phyloP scores from a whole-genome alignment of 2,888 invertebrate species.

The Phalangium opilio region DNA sequence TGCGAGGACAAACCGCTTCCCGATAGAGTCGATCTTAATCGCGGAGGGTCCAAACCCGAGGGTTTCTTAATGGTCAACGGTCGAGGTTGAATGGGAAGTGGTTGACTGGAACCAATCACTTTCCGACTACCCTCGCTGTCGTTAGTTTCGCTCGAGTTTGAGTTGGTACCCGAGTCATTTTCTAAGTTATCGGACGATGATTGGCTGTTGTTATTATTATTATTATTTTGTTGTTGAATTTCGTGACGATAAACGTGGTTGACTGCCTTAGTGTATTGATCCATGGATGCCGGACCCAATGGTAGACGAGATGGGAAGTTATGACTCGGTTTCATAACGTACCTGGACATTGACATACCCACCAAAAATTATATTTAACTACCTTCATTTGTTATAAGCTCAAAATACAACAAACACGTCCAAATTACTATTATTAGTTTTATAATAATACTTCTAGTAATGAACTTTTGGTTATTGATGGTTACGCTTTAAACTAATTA shows the following conservation, averaged over 20 bases:
- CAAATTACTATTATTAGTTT: too few species aligned
- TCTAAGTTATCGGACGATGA: not conserved
- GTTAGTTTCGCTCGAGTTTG: not conserved
- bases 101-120: not conserved
- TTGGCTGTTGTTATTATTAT: not conserved
- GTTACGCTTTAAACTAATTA: too few species aligned
- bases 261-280: not conserved
- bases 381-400: too few species aligned
- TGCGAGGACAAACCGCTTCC: not conserved
- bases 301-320: too few species aligned
- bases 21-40: conserved; percentile 3
- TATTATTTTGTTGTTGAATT: not conserved
- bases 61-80: not conserved
- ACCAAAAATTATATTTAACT: too few species aligned
- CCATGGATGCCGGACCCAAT: not conserved
- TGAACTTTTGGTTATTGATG: too few species aligned
- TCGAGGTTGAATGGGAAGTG: not conserved
- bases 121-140: not conserved
- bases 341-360: too few species aligned
- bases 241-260: conserved; percentile 1
- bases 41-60: conserved; percentile 5
- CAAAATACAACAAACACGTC: too few species aligned
- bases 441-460: too few species aligned
- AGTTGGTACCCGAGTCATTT: not conserved
- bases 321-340: too few species aligned